Evolutionary conservation across 2,888 invertebrate species (phyloP).

Genomic region (Lymantria monacha): DNA sequence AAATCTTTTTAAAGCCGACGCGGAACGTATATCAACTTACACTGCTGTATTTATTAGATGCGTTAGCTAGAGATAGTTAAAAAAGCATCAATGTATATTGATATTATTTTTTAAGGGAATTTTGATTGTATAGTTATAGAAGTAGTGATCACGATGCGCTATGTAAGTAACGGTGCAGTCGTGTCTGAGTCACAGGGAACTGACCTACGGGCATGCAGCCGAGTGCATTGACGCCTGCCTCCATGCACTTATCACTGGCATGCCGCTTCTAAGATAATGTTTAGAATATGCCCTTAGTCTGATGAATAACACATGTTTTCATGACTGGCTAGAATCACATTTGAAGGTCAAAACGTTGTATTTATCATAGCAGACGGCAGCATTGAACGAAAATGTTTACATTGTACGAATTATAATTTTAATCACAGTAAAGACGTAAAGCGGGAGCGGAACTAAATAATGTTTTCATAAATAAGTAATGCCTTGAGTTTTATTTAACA

Average conservation of each 20-base stretch:
- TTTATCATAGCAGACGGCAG: slow-evolving; percentile 30
- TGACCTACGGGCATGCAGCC: slow-evolving; percentile 78
- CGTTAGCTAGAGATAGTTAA: not conserved
- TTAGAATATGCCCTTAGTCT: slow-evolving; percentile 63
- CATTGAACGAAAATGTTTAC: slow-evolving; percentile 26
- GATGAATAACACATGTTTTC: slow-evolving; percentile 77
- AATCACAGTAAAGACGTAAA: slow-evolving; percentile 11
- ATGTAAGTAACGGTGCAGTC: slow-evolving; percentile 75
- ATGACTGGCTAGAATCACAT: slow-evolving; percentile 56
- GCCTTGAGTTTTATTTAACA: not conserved
- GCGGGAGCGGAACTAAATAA: slow-evolving; percentile 1
- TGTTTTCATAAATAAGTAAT: slow-evolving; percentile 2
- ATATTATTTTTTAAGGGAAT: slow-evolving; percentile 10
- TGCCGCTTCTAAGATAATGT: slow-evolving; percentile 77
- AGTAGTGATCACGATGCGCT: slow-evolving; percentile 63
- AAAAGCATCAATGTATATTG: slow-evolving; percentile 14
- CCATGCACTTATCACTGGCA: slow-evolving; percentile 74
- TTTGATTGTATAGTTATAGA: slow-evolving; percentile 32
- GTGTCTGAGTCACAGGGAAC: slow-evolving; percentile 78
- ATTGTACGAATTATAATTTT: slow-evolving; percentile 25
- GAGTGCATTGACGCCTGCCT: slow-evolving; percentile 78
- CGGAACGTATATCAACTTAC: slow-evolving; percentile 19
- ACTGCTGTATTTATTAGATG: slow-evolving; percentile 25
- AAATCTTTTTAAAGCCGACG: slow-evolving; percentile 9
- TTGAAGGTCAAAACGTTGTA: slow-evolving; percentile 55